Percentiles rank a stretch among this genome's conserved stretches.
Evolutionary conservation across 1,140 invertebrate species (phyloP).

Genomic region (Drosophila nikananu): DNA sequence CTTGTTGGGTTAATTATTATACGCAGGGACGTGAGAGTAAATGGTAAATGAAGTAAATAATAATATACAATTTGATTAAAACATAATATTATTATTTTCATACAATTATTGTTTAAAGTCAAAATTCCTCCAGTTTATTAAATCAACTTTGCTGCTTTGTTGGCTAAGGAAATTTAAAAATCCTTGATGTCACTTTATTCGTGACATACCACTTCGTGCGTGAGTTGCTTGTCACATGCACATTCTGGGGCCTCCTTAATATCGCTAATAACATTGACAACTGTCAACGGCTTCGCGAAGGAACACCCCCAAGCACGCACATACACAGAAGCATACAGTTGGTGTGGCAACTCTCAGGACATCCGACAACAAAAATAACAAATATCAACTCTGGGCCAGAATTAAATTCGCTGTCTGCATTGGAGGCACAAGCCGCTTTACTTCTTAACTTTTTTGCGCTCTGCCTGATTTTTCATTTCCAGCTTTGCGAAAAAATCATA

Average conservation of each 20-base stretch:
- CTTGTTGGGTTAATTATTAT: constrained; percentile 2
- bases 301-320: constrained; percentile 20
- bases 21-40: background rate
- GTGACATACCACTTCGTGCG: constrained; percentile 10
- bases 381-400: constrained; percentile 13
- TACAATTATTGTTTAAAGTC: too few species aligned
- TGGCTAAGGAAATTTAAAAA: constrained; percentile 13
- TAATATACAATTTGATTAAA: background rate
- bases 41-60: background rate
- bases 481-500: constrained; percentile 47
- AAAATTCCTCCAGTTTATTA: background rate
- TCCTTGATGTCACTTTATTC: background rate
- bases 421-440: constrained; percentile 65
- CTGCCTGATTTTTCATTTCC: constrained; percentile 49
- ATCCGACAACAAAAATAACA: constrained; percentile 26
- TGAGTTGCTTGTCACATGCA: constrained; percentile 30
- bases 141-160: background rate
- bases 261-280: constrained; percentile 76
- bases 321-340: constrained; percentile 5
- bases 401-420: constrained; percentile 25
- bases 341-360: constrained; percentile 52
- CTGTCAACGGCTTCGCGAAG: constrained; percentile 66
- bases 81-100: too few species aligned
- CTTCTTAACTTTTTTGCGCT: constrained; percentile 69
- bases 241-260: constrained; percentile 20